A percentile compares a stretch with the other conserved stretches of the same genome.
Conservation (phyloP, 2,888 invertebrate genomes). For the Sarcophaga carnaria region DNA sequence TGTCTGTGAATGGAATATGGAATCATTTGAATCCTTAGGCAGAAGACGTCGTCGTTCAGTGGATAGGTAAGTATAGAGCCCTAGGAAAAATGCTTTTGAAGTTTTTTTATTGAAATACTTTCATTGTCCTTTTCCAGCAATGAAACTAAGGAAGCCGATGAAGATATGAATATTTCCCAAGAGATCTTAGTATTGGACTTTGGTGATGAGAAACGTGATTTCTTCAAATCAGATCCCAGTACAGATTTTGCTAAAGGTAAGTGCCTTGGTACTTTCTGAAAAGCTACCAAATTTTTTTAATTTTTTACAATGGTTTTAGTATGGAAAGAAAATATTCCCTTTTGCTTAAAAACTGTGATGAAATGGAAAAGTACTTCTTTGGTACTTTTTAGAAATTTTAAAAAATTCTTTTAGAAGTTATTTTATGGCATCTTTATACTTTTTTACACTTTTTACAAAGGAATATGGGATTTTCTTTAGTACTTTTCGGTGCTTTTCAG, state of each 20-base stretch:
- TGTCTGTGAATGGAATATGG: slow-evolving; percentile 95
- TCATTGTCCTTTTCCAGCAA: slow-evolving; percentile 80
- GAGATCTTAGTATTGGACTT: slow-evolving; percentile 96
- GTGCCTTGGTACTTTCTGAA: slow-evolving; percentile 35
- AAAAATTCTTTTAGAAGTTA: too few relatives aligned
- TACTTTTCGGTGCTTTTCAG: neutral
- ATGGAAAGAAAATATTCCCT: too few relatives aligned
- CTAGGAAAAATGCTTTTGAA: neutral
- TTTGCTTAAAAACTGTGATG: too few relatives aligned
- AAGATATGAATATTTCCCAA: slow-evolving; percentile 95
- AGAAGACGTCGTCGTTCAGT: slow-evolving; percentile 88
- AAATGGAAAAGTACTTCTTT: neutral
- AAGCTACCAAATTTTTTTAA: too few relatives aligned
- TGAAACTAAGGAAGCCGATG: slow-evolving; percentile 84
- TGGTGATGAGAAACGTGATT: slow-evolving; percentile 93
- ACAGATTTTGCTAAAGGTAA: slow-evolving; percentile 89
- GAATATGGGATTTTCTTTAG: too few relatives aligned
- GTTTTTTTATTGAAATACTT: slow-evolving; percentile 17
- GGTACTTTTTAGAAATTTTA: too few relatives aligned
- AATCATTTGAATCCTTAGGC: slow-evolving; percentile 95
- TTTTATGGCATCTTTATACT: too few relatives aligned
- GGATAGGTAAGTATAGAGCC: slow-evolving; percentile 77
- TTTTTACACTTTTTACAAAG: too few relatives aligned
- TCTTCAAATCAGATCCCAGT: slow-evolving; percentile 89
- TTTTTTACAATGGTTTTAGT: too few relatives aligned